phyloP scores from a whole-genome alignment of 2,113 vertebrate genomes.

The Tragelaphus imberbis region DNA sequence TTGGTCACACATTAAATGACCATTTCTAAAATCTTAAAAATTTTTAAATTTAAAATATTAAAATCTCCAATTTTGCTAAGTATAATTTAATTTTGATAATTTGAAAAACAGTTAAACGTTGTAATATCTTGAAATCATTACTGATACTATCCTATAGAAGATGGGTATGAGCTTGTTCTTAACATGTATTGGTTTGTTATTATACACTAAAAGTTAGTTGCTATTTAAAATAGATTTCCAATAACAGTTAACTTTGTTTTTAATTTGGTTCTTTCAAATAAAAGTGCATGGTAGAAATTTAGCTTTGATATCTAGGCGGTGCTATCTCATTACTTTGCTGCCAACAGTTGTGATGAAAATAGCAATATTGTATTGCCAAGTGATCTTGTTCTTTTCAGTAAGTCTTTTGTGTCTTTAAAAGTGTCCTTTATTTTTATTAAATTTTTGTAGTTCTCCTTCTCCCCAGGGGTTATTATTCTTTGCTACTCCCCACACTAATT shows the following conservation, averaged over 20 bases:
- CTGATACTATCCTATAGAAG: background rate
- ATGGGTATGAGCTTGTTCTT: background rate
- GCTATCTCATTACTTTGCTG: background rate
- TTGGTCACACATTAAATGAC: background rate
- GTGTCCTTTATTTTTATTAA: background rate
- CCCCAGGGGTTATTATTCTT: background rate
- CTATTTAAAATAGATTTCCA: background rate
- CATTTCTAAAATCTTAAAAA: background rate
- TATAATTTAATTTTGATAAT: background rate
- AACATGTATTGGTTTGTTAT: background rate
- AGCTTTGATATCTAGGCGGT: background rate
- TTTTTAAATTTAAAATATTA: background rate
- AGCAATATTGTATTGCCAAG: background rate
- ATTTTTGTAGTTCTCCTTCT: background rate
- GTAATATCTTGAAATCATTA: background rate
- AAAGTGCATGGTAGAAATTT: background rate
- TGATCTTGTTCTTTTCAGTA: background rate
- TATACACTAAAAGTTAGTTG: background rate
- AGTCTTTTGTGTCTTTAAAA: background rate
- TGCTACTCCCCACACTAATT: background rate
- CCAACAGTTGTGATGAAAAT: background rate
- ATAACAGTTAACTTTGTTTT: constrained; percentile 8
- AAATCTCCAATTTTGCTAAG: background rate
- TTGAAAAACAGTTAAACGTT: background rate
- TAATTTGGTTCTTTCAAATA: background rate